Evolutionary conservation across 2,888 invertebrate species (phyloP).

Genomic region (Trissolcus japonicus): DNA sequence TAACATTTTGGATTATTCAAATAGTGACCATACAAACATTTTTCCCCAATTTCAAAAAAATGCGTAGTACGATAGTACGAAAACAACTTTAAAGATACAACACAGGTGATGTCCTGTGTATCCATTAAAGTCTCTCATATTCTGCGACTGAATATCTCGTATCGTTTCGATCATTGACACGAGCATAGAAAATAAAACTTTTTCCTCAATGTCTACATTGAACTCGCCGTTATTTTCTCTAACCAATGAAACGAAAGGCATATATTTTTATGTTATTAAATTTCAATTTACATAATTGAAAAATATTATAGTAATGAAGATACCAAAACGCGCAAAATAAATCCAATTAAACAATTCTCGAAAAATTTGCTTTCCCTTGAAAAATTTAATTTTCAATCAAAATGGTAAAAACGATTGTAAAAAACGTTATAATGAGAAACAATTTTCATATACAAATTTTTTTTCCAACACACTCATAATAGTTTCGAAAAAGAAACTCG

Average conservation of each 20-base stretch:
- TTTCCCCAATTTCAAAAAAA: no score
- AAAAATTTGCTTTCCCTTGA: neutral
- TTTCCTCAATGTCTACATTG: conserved; percentile 17
- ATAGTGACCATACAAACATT: no score
- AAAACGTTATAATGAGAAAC: no score
- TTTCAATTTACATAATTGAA: conserved; percentile 11
- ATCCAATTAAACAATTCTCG: neutral
- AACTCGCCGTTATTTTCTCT: conserved; percentile 32
- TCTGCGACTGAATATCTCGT: conserved; percentile 49
- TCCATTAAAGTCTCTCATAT: conserved; percentile 48
- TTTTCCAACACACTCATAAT: no score
- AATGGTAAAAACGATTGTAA: no score
- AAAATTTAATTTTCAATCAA: no score
- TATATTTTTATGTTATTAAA: conserved; percentile 19
- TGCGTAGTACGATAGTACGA: no score
- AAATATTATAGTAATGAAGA: conserved; percentile 8
- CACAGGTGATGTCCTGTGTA: conserved; percentile 1
- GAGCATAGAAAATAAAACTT: conserved; percentile 45
- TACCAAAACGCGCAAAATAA: neutral
- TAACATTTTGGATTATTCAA: no score
- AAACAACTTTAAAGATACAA: no score
- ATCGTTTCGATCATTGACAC: conserved; percentile 52
- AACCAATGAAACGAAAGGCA: conserved; percentile 30
- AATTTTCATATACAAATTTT: no score
- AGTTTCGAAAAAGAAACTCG: no score